Base-by-base conservation (phyloP, 2,888 invertebrate species). In the Nemotelus nigrinus region DNA sequence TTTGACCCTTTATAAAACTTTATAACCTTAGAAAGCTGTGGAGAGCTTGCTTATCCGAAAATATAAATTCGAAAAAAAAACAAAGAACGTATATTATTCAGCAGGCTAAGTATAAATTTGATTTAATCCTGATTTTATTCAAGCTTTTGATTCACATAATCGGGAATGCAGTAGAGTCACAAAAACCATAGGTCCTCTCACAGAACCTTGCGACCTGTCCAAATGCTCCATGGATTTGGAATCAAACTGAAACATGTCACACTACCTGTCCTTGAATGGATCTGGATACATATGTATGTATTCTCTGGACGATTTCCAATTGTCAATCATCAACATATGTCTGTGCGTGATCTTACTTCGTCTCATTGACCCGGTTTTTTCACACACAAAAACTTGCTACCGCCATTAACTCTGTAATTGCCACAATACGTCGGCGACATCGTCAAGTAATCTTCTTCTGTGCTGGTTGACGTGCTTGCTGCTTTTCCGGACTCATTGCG, bases 291-390 rank as follows among this genome's bases (percentile, higher is more conserved):
- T 25, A 25, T 25, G 25, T 25, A 25, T 25, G 25, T 25, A 25
- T 25, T 25, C 25, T 25, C 25, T 75, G 64, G 67, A 77, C 76
- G 79, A 78, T 77, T 79, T 79, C 78, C 79, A 78, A 78, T 78
- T 71, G 72, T 53, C 60, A 58, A 8, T 25, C 60, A 25, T 60
- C 60, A 10, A 48, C 63, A 39, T 1, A 43, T 55, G 70, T 55
- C 70, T 39, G 5, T 41, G 43, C 8, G 53, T 44, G 70, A 71
- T 77, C 77, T 72, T 60, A 72, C 63, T 55, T 71, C 50, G 78
- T 78, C 77, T 79, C 78, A 78, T 75, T 79, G 79, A 79, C 79
- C 79, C 77, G 79, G 78, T 76, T 79, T 77, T 53, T 25, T 25
- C 1, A 25, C 25, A 25, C 25, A 25, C 25, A 25, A 25, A 53